These are phyloP conservation scores for Ochropleura leucogaster DNA, from an alignment of 2,888 invertebrate species.

Conservation along the genomic window DNA sequence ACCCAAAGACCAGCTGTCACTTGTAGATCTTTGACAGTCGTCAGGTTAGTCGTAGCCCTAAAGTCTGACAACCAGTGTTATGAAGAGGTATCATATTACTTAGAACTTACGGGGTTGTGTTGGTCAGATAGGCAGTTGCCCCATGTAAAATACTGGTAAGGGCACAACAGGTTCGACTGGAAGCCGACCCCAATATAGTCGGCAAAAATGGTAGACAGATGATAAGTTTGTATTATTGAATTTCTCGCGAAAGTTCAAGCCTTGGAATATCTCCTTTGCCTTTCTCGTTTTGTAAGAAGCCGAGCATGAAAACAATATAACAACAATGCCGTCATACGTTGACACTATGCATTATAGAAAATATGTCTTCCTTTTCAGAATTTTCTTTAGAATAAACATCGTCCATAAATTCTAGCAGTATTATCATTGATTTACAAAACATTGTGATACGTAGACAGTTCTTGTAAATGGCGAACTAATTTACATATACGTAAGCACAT, in stretches of 20 bases:
- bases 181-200: too few relatives aligned
- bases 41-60: too few relatives aligned
- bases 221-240: background rate
- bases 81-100: too few relatives aligned
- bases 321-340: conserved; percentile 5
- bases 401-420: background rate
- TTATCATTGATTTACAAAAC: conserved; percentile 47
- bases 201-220: too few relatives aligned
- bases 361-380: conserved; percentile 36
- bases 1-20: too few relatives aligned
- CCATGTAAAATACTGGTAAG: too few relatives aligned
- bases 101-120: too few relatives aligned
- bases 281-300: conserved; percentile 38
- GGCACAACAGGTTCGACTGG: too few relatives aligned
- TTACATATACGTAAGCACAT: background rate
- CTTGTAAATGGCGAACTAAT: conserved; percentile 47
- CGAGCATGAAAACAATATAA: conserved; percentile 21
- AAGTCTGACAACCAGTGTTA: too few relatives aligned
- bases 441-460: conserved; percentile 34
- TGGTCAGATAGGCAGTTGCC: too few relatives aligned
- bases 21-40: too few relatives aligned
- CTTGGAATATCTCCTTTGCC: conserved; percentile 22
- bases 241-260: background rate
- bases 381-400: conserved; percentile 31
- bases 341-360: conserved; percentile 40